Base-by-base conservation (phyloP, 2,797 vertebrate species). In the Leptatherina wallacei region DNA sequence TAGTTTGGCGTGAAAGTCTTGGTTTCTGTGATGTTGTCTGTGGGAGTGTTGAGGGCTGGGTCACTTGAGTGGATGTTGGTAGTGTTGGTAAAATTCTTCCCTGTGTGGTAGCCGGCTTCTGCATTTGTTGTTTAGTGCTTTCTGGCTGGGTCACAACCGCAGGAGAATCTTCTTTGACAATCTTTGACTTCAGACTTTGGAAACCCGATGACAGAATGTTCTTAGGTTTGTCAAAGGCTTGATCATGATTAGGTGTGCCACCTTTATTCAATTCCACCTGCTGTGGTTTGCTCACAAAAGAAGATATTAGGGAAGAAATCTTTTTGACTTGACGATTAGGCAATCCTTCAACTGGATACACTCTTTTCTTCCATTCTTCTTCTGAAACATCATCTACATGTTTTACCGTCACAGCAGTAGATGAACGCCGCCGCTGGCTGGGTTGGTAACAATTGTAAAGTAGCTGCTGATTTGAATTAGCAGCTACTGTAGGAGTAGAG, bases 291-390 rank as follows among this genome's bases (percentile, higher is more conserved):
- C 86, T 90, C 73, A 96, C 93, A 90, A 96, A 93, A 76, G 95
- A 92, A 35, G 96, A 97, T 88, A 97, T 93, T 16, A 96, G 81
- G 8, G 96, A 96, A 44, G 95, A 92, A 40, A 96, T 91, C 79
- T 95, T 96, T 71, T 93, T 96, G 59, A 91, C 74, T 38, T 94
- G 88, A 44, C 89, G 90, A 78, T 93, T 95, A 66, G 94, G 95
- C 36, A 93, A 93, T 88, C 94, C 92, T 74, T 93, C 84, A 77
- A 78, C 93, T 62, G 89, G 84, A 54, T 81, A 78, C 12, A 95
- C 94, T 83, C 90, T 91, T 61, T 88, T 90, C 55, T 90, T 88
- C 95, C 95, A 95, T 87, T 95, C 95, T 51, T 94, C 91, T 60
- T 94, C 90, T 68, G 93, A 93, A 82, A 93, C 93, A 56, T 92